Base-by-base conservation (phyloP, 2,113 vertebrate genomes). In the Sisor rabdophorus region DNA sequence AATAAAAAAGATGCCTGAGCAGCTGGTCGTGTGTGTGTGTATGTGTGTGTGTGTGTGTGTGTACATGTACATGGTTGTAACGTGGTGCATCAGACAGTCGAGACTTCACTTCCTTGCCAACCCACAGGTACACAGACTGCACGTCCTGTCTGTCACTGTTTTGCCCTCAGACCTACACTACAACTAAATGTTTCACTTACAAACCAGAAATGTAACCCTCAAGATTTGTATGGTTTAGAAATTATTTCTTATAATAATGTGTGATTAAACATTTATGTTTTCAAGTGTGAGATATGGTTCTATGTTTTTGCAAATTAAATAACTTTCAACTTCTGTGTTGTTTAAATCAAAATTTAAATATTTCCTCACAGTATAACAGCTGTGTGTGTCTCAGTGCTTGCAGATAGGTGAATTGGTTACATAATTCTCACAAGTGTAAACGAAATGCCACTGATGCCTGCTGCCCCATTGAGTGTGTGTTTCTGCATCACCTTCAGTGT, bases 1-100 rank as follows among this genome's bases (percentile, higher is more conserved):
- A 93, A 90, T 70, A 91, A 86, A 84, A 91, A 53, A 76, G 88
- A 89, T 0, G 86, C 89, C 0, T 98, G 93, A 90, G 10, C 16
- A 0, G 5, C 28, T 12, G 15, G 15, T 40, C 22, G 1, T 58
- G 36, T 26, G 7, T 10, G 16, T 58, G 20, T 36, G 44, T 8
- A 1, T 63, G 30, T 64, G 30, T 67, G 63, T 67, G 65, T 68
- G 15, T 26, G 15, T 26, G 44, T 48, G n/a, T 48, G 36, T 47
- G 53, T 56, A 13, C 58, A n/a, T 61, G 17, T 48, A 8, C 26
- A n/a, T 32, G 32, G 16, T 53, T 26, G 48, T 58, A 8, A 24
- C 47, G 47, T 15, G 16, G 58, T 32, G 58, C 58, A 60, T 24
- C 19, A 65, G 63, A 9, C 65, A 68, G 11, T 50, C 22, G 30